A percentile compares a stretch with the other conserved stretches of the same genome.
These are phyloP conservation scores for Gadus macrocephalus DNA, from an alignment of 2,113 vertebrate species.

Conservation along the genomic window DNA sequence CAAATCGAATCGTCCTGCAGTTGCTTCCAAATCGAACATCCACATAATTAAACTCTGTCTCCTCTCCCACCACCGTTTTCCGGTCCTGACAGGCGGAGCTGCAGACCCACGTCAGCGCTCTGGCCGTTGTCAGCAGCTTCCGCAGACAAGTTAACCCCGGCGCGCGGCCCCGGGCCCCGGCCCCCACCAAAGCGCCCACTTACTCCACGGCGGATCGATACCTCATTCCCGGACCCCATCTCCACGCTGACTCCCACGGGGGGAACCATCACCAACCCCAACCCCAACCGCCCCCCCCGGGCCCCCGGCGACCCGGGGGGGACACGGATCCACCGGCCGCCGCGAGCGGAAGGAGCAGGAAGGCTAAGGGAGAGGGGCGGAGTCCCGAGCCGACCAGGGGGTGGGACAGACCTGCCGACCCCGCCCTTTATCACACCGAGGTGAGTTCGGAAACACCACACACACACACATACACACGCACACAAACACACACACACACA, in stretches of 20 bases:
- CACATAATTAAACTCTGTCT: not conserved
- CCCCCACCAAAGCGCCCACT: not conserved
- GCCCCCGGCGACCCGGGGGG: not conserved
- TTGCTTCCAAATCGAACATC: too few species aligned
- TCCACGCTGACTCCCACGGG: not conserved
- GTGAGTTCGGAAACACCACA: conserved; percentile 20
- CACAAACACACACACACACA: not conserved
- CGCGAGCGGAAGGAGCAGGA: too few species aligned
- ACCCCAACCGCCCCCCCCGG: not conserved
- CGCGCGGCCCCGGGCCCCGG: conserved; percentile 19
- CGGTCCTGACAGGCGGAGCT: conserved; percentile 66
- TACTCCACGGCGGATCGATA: not conserved
- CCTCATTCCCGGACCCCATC: conserved; percentile 7
- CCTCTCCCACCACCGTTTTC: conserved; percentile 1
- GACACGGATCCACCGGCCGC: not conserved
- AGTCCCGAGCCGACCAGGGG: conserved; percentile 3
- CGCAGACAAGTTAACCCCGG: conserved; percentile 56
- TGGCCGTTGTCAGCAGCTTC: conserved; percentile 65
- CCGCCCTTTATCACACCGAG: conserved; percentile 14
- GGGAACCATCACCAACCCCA: not conserved
- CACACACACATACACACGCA: not conserved
- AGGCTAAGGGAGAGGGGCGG: conserved; percentile 7
- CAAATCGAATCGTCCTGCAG: too few species aligned
- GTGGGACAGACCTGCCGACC: not conserved
- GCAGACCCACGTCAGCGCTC: conserved; percentile 58